phyloP scores from a whole-genome alignment of 2,888 invertebrate genomes.

The Anarsia innoxiella region DNA sequence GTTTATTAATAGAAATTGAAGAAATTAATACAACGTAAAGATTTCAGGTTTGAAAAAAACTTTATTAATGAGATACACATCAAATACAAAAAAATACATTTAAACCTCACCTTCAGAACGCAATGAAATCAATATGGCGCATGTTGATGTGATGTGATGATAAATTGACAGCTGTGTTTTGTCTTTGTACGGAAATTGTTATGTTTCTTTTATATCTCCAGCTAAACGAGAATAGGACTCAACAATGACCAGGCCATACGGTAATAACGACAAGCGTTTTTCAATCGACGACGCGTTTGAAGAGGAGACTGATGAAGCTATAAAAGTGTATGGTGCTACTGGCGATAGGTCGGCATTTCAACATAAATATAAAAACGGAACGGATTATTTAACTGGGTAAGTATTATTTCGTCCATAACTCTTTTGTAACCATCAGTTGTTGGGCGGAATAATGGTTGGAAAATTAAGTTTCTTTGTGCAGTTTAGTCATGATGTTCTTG shows the following conservation, averaged over 20 bases:
- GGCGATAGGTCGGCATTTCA: conserved; percentile 81
- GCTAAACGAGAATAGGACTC: conserved; percentile 33
- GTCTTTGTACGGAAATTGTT: conserved; percentile 46
- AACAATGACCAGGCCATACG: conserved; percentile 70
- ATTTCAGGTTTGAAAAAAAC: too few relatives aligned
- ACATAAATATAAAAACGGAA: conserved; percentile 63
- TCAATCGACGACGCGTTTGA: conserved; percentile 91
- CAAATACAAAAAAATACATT: too few relatives aligned
- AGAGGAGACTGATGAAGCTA: conserved; percentile 88
- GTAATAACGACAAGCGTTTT: conserved; percentile 79
- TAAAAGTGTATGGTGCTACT: conserved; percentile 86
- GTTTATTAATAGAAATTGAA: too few relatives aligned
- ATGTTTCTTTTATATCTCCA: conserved; percentile 56
- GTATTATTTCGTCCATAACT: background rate
- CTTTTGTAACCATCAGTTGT: too few relatives aligned
- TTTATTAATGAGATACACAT: too few relatives aligned
- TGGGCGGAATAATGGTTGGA: conserved; percentile 1
- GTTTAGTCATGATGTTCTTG: conserved; percentile 37
- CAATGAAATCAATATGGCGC: conserved; percentile 56
- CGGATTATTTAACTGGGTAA: conserved; percentile 59
- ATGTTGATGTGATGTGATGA: conserved; percentile 58
- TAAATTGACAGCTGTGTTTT: conserved; percentile 71
- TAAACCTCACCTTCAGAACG: conserved; percentile 16
- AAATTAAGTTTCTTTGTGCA: conserved; percentile 27
- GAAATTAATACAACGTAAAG: too few relatives aligned